Percentiles rank a stretch among this genome's conserved stretches.
Evolutionary conservation across 1,140 invertebrate genomes (phyloP).

Genomic region (Geopemphigus sp.): DNA sequence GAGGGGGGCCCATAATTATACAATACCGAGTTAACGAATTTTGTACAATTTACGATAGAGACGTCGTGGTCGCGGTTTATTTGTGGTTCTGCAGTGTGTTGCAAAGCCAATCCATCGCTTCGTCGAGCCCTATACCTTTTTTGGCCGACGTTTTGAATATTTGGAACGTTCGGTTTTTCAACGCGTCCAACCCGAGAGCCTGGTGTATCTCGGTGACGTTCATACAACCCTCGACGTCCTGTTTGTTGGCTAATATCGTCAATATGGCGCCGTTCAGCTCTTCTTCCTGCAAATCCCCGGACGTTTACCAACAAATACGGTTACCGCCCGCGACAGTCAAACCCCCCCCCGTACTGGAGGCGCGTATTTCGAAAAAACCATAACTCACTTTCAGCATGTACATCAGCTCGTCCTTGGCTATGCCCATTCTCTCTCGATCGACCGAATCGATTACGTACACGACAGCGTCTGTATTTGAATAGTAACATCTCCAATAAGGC

Average conservation of each 20-base stretch:
- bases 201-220: slow-evolving; percentile 95
- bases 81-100: slow-evolving; percentile 85
- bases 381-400: slow-evolving; percentile 88
- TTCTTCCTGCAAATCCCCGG: slow-evolving; percentile 76
- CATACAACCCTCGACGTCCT: slow-evolving; percentile 96
- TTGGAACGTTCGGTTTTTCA: slow-evolving; percentile 98
- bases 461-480: slow-evolving; percentile 99
- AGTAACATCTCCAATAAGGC: slow-evolving; percentile 99
- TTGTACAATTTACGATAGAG: slow-evolving; percentile 33
- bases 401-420: slow-evolving; percentile 96
- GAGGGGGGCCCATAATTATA: slow-evolving; percentile 25
- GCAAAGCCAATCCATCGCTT: slow-evolving; percentile 98
- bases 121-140: slow-evolving; percentile 96
- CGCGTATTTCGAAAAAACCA: too few species aligned
- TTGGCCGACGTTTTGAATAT: slow-evolving; percentile 99
- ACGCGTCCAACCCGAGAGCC: slow-evolving; percentile 86
- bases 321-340: too few species aligned
- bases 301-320: too few species aligned
- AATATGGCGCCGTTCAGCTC: slow-evolving; percentile 93
- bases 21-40: not conserved
- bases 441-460: slow-evolving; percentile 99
- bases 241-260: slow-evolving; percentile 98
- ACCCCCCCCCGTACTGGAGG: too few species aligned
- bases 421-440: slow-evolving; percentile 96
- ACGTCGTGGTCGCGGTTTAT: slow-evolving; percentile 58